Conservation (phyloP, 2,888 invertebrate genomes). For the Orchesellides sinensis region DNA sequence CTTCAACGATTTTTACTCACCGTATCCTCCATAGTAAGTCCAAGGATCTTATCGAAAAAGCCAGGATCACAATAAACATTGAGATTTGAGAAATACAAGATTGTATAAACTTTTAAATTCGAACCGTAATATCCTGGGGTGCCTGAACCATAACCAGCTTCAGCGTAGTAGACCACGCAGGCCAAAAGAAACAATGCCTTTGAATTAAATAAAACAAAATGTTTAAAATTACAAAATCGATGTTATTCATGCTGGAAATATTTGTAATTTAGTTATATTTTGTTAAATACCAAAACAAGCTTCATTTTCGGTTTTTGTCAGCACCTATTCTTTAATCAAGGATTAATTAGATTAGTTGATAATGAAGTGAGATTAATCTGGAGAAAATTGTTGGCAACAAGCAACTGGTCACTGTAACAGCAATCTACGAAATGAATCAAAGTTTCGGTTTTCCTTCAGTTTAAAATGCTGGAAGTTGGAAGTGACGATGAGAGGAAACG, state of each 20-base stretch:
- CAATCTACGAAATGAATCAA: slow-evolving; percentile 3
- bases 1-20: no score
- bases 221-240: not conserved
- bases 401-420: slow-evolving; percentile 21
- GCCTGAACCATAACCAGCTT: slow-evolving; percentile 43
- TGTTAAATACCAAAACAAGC: not conserved
- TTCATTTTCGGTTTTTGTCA: slow-evolving; percentile 1
- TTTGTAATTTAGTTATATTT: not conserved
- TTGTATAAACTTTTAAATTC: not conserved
- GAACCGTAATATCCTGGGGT: slow-evolving; percentile 41
- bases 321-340: not conserved
- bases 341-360: not conserved
- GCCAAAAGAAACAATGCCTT: slow-evolving; percentile 7
- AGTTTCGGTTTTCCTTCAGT: not conserved
- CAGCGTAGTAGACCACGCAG: slow-evolving; percentile 28
- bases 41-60: slow-evolving; percentile 25
- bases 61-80: not conserved
- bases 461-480: not conserved
- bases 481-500: not conserved
- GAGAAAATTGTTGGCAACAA: not conserved
- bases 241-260: no score
- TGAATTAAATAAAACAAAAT: not conserved
- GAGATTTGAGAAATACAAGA: not conserved
- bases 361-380: not conserved
- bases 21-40: slow-evolving; percentile 50